A percentile compares a stretch with the other conserved stretches of the same genome.
Evolutionary conservation across 1,140 invertebrate species (phyloP).

Genomic region (Proctacanthus coquilletti): DNA sequence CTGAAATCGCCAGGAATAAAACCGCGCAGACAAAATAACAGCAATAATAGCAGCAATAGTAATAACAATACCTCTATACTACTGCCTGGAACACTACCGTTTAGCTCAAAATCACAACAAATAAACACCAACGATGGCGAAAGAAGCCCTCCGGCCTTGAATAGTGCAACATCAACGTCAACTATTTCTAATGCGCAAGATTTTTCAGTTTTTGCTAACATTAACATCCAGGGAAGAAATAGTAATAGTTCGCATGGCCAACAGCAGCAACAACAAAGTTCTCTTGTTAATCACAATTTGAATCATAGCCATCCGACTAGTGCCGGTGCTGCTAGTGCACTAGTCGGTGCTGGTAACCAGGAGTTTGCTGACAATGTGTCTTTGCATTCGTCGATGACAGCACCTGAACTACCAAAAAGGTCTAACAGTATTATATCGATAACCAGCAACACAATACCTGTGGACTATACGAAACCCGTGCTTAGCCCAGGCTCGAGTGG

Average conservation of each 20-base stretch:
- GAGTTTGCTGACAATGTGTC: constrained; percentile 4
- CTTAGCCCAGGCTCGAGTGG: too few species aligned
- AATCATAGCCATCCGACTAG: too few species aligned
- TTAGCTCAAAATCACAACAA: constrained; percentile 1
- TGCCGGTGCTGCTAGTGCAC: too few species aligned
- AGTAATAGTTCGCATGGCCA: constrained; percentile 12
- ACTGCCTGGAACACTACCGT: constrained; percentile 2
- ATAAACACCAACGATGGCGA: constrained; percentile 11
- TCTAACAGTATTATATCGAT: constrained; percentile 8
- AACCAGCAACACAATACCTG: too few species aligned
- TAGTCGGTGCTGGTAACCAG: too few species aligned
- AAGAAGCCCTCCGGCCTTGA: constrained; percentile 15
- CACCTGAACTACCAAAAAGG: constrained; percentile 6
- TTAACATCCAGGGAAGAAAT: constrained; percentile 21
- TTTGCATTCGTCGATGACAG: constrained; percentile 3
- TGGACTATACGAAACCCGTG: too few species aligned
- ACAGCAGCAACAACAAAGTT: constrained; percentile 6
- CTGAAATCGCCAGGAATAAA: constrained; percentile 86
- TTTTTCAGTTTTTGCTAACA: constrained; percentile 22
- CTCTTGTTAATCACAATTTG: too few species aligned
- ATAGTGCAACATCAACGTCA: constrained; percentile 1
- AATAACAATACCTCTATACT: constrained; percentile 3
- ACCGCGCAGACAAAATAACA: constrained; percentile 34
- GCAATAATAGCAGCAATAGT: constrained; percentile 17
- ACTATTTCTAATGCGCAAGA: constrained; percentile 16